Percentiles rank a stretch among this genome's conserved stretches.
These are phyloP conservation scores for Panurus biarmicus DNA, from an alignment of 2,113 vertebrate genomes.

Conservation along the genomic window DNA sequence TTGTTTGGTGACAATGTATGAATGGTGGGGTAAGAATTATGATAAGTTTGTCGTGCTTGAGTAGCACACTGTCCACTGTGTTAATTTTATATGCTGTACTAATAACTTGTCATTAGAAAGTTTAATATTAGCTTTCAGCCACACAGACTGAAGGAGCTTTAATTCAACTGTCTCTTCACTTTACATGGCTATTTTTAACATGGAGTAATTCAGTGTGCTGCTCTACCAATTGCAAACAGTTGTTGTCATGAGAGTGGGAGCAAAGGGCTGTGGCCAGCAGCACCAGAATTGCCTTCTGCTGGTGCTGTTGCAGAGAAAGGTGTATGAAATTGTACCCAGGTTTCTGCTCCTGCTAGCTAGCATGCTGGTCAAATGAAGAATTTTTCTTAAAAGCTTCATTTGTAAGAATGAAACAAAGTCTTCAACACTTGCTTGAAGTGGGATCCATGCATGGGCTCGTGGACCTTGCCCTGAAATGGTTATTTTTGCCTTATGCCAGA, in stretches of 20 bases:
- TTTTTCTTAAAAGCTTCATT: background rate
- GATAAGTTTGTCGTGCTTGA: background rate
- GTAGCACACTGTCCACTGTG: background rate
- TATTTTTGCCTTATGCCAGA: background rate
- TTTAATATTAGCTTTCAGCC: background rate
- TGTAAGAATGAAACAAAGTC: background rate
- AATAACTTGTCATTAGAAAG: background rate
- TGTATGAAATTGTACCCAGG: background rate
- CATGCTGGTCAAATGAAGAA: background rate
- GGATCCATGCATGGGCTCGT: background rate
- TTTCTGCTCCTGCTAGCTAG: background rate
- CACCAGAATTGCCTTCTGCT: background rate
- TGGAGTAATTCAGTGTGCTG: background rate
- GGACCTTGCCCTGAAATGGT: background rate
- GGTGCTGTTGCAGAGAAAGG: background rate
- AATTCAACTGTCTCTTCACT: background rate
- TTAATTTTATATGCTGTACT: background rate
- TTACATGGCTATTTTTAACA: background rate
- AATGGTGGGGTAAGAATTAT: background rate
- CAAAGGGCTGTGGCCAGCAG: background rate
- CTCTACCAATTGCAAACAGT: background rate
- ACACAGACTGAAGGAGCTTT: background rate
- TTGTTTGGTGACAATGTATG: background rate
- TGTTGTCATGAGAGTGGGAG: background rate
- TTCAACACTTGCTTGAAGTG: background rate